A percentile compares a stretch with the other conserved stretches of the same genome.
phyloP scores from a whole-genome alignment of 1,140 invertebrate genomes.

The Lithobius niger region DNA sequence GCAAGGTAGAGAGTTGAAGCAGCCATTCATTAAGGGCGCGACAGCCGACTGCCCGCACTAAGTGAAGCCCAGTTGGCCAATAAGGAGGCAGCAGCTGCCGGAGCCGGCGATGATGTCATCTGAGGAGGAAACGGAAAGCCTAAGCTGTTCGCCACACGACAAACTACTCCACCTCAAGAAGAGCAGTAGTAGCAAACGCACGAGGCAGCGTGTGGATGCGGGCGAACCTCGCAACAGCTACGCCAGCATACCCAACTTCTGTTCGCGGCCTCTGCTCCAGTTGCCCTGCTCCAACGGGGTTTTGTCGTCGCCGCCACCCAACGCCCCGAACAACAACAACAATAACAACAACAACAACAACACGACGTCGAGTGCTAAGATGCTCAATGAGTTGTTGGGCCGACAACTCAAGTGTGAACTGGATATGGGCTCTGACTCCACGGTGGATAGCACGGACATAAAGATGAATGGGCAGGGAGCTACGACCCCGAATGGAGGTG shows the following conservation, averaged over 20 bases:
- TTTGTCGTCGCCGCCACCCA: neutral
- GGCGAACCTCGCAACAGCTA: constrained; percentile 84
- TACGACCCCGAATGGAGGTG: constrained; percentile 19
- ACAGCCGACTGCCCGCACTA: constrained; percentile 14
- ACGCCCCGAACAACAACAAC: constrained; percentile 28
- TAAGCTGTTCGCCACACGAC: constrained; percentile 43
- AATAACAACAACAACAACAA: constrained; percentile 33
- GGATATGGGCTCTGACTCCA: neutral
- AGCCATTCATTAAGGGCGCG: neutral
- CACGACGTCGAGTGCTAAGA: constrained; percentile 26
- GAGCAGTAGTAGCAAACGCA: constrained; percentile 45
- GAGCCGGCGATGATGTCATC: constrained; percentile 84
- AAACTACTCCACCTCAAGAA: constrained; percentile 6
- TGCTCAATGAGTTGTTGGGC: constrained; percentile 55
- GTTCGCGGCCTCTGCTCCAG: constrained; percentile 61
- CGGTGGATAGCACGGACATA: constrained; percentile 1
- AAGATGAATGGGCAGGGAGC: neutral
- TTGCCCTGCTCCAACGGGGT: constrained; percentile 22
- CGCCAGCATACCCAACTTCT: constrained; percentile 71
- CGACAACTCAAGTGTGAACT: constrained; percentile 48
- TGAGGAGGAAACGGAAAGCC: constrained; percentile 81
- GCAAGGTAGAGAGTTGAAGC: neutral
- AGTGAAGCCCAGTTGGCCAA: constrained; percentile 39
- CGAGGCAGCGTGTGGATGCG: constrained; percentile 85
- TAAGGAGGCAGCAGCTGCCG: constrained; percentile 35